Conservation (phyloP, 2,797 vertebrate species). For the Gallirallus australis region DNA sequence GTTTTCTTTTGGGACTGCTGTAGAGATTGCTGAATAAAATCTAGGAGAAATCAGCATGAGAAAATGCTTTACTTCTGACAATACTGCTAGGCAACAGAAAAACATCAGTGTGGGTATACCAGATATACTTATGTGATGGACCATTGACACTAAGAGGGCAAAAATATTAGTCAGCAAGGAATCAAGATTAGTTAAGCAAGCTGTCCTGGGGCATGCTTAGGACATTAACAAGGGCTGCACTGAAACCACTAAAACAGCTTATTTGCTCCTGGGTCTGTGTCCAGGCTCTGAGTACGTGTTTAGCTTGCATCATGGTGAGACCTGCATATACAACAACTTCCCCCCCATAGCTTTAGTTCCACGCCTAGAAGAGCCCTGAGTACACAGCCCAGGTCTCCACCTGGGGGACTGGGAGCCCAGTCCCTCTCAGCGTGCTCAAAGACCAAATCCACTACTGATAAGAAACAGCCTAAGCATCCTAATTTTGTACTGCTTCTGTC, state of each 20-base stretch:
- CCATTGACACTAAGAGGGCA: not conserved
- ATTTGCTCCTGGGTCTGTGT: not conserved
- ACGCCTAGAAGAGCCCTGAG: not conserved
- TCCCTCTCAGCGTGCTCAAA: not conserved
- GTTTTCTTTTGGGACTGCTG: not conserved
- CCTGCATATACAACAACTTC: not conserved
- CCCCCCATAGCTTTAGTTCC: not conserved
- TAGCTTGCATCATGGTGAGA: not conserved
- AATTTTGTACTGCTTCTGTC: not conserved
- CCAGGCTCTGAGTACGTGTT: not conserved
- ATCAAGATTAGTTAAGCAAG: not conserved
- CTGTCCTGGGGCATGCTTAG: not conserved
- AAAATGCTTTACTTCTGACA: not conserved
- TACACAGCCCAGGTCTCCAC: not conserved
- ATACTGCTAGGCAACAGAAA: not conserved
- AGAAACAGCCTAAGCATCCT: fast-evolving
- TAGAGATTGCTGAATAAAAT: not conserved
- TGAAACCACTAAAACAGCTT: not conserved
- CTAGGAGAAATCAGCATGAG: not conserved
- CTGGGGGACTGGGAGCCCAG: not conserved
- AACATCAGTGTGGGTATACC: not conserved
- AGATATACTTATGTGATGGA: not conserved
- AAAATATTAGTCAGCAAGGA: not conserved
- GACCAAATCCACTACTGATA: not conserved
- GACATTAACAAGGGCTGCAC: not conserved